Percentiles rank a stretch among this genome's conserved stretches.
Conservation (phyloP, 2,113 vertebrate species). For the Carassius carassius region DNA sequence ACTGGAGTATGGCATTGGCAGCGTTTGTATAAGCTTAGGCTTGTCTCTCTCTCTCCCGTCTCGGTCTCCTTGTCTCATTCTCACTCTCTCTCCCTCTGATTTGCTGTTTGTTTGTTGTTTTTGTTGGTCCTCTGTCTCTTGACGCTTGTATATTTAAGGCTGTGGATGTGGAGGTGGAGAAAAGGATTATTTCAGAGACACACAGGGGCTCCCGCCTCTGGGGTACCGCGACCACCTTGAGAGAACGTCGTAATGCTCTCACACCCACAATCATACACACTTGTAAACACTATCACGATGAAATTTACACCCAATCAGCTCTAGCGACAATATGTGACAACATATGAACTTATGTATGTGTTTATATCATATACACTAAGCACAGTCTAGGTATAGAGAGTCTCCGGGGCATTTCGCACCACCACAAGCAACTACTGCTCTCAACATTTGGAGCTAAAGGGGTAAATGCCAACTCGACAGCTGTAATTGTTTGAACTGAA, state of each 20-base stretch:
- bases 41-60: slow-evolving; percentile 24
- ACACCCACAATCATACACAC: slow-evolving; percentile 10
- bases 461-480: slow-evolving; percentile 12
- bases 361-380: background rate
- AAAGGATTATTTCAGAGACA: slow-evolving; percentile 38
- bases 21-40: slow-evolving; percentile 31
- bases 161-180: slow-evolving; percentile 35
- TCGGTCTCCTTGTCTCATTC: background rate
- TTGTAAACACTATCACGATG: background rate
- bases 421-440: background rate
- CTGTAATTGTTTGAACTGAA: slow-evolving; percentile 40
- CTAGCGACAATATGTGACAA: slow-evolving; percentile 15
- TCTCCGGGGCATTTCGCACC: background rate
- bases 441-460: background rate
- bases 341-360: slow-evolving; percentile 2
- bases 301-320: slow-evolving; percentile 18
- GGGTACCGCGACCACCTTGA: slow-evolving; percentile 29
- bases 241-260: background rate
- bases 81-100: slow-evolving; percentile 16
- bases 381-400: background rate
- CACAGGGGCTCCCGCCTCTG: slow-evolving; percentile 19
- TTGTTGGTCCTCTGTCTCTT: slow-evolving; percentile 38
- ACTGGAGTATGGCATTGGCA: slow-evolving; percentile 45
- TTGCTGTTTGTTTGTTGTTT: slow-evolving; percentile 37
- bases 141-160: slow-evolving; percentile 35